These are phyloP conservation scores for Cryptus viduatorius DNA, from an alignment of 2,888 invertebrate species.

Conservation along the genomic window DNA sequence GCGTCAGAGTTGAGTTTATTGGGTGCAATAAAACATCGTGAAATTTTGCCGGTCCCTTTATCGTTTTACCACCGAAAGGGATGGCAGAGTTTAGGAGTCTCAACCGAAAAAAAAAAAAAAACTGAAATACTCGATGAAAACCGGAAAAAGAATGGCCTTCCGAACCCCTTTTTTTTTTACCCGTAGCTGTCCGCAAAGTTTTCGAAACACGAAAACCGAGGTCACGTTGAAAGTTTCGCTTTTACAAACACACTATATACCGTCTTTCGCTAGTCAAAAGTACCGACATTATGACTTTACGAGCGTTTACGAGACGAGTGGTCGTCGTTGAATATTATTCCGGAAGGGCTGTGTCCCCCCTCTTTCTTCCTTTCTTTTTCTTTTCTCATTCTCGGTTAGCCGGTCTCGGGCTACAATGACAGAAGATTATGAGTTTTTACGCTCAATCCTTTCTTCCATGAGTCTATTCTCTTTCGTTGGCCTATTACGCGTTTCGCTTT, in stretches of 20 bases:
- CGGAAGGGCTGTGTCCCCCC: slow-evolving; percentile 71
- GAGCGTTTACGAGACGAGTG: slow-evolving; percentile 76
- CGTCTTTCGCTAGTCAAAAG: slow-evolving; percentile 50
- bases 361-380: slow-evolving; percentile 51
- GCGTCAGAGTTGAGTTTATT: slow-evolving; percentile 51
- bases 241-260: slow-evolving; percentile 42
- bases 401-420: slow-evolving; percentile 66
- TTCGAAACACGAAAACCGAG: slow-evolving; percentile 63
- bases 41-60: slow-evolving; percentile 59
- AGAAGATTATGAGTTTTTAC: slow-evolving; percentile 72
- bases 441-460: slow-evolving; percentile 71
- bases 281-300: slow-evolving; percentile 77
- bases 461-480: slow-evolving; percentile 54
- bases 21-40: slow-evolving; percentile 44
- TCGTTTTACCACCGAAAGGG: slow-evolving; percentile 65
- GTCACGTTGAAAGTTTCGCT: slow-evolving; percentile 63
- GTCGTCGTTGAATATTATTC: slow-evolving; percentile 74
- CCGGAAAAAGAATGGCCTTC: slow-evolving; percentile 65
- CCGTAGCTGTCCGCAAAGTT: slow-evolving; percentile 48
- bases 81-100: slow-evolving; percentile 45
- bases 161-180: slow-evolving; percentile 66
- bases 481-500: slow-evolving; percentile 62
- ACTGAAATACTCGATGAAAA: slow-evolving; percentile 56
- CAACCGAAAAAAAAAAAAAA: slow-evolving; percentile 46
- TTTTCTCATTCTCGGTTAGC: slow-evolving; percentile 49